These are phyloP conservation scores for Aphelenchoides fujianensis DNA, from an alignment of 1,140 invertebrate genomes.

Conservation along the genomic window DNA sequence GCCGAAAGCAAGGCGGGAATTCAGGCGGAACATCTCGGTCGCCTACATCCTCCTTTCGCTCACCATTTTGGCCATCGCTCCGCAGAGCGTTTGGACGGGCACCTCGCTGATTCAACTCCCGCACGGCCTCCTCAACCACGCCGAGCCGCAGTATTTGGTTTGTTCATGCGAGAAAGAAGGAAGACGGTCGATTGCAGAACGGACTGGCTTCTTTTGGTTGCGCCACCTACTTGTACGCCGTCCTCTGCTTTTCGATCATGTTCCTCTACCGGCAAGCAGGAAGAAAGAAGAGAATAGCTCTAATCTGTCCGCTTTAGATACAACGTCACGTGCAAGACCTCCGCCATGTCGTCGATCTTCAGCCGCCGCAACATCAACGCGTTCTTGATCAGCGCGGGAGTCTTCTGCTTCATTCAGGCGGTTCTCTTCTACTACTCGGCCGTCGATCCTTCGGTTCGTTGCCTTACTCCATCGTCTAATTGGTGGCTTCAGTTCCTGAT, in stretches of 20 bases:
- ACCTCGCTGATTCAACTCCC: slow-evolving; percentile 28
- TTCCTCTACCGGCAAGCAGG: slow-evolving; percentile 38
- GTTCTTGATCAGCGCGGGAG: slow-evolving; percentile 22
- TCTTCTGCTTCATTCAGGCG: slow-evolving; percentile 31
- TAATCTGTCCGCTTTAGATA: too few relatives aligned
- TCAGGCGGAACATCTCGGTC: slow-evolving; percentile 33
- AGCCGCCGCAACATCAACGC: slow-evolving; percentile 26
- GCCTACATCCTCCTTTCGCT: slow-evolving; percentile 35
- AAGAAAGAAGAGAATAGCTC: too few relatives aligned
- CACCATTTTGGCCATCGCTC: slow-evolving; percentile 22
- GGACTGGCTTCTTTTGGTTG: slow-evolving; percentile 18
- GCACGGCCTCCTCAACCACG: slow-evolving; percentile 30
- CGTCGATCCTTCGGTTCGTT: slow-evolving; percentile 23
- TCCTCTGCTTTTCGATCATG: slow-evolving; percentile 24
- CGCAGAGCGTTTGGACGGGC: slow-evolving; percentile 13
- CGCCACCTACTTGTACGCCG: slow-evolving; percentile 26
- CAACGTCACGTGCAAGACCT: slow-evolving; percentile 36
- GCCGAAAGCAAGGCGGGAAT: too few relatives aligned
- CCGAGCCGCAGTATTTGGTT: slow-evolving; percentile 15
- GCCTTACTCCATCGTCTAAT: background rate
- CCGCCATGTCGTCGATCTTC: slow-evolving; percentile 29
- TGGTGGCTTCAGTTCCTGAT: slow-evolving; percentile 14
- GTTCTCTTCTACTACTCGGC: slow-evolving; percentile 32
- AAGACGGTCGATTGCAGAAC: slow-evolving; percentile 25
- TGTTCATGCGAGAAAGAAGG: background rate